Base-by-base conservation (phyloP, 2,888 invertebrate species). In the Morpho helenor region DNA sequence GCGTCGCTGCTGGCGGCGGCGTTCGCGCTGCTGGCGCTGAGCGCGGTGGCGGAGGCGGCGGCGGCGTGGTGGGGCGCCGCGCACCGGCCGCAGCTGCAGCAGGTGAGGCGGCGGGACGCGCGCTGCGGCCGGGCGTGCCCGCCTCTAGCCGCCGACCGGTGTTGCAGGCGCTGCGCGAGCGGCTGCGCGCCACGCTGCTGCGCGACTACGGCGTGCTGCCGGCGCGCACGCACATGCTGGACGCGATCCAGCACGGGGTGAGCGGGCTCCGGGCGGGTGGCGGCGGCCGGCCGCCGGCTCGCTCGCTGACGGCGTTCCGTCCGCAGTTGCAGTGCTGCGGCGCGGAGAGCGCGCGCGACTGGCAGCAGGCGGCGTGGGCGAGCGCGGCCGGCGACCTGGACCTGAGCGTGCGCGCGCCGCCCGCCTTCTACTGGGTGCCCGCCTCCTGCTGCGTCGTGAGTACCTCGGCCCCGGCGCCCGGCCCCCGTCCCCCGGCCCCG, bases 321-420 rank as follows among this genome's bases (percentile, higher is more conserved):
- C 56, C 56, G 3, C 85, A 96, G 95, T 87, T 97, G 80, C 95
- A 96, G 80, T 99, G 98, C 80, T 99, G 98, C 87, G 99, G 99
- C 54, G 97, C 98, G 67, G 95, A 96, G 77, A 95, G 96, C n/a
- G 95, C 96, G 65, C 96, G 97, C 84, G 98, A 99, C 90, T 99
- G 98, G 99, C 87, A 82, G 76, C 69, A 68, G 63, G 79, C 87
- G 46, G 73, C 65, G 55, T 87, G 85, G 85, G 73, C 49, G 45
- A 55, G 56, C n/a, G 57, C 46, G 49, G 8, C 49, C 9, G 61
- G 44, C 52, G 67, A 23, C 49, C 79, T 87, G 8, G 86, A 87
- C 74, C 79, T 87, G 61, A 81, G 82, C 43, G 81, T 87, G 66
- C 68, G 74, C 57, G 88, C 87, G 66, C 74, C 80, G 57, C 46